Conservation (phyloP, 2,888 invertebrate species). For the Orgyia antiqua region DNA sequence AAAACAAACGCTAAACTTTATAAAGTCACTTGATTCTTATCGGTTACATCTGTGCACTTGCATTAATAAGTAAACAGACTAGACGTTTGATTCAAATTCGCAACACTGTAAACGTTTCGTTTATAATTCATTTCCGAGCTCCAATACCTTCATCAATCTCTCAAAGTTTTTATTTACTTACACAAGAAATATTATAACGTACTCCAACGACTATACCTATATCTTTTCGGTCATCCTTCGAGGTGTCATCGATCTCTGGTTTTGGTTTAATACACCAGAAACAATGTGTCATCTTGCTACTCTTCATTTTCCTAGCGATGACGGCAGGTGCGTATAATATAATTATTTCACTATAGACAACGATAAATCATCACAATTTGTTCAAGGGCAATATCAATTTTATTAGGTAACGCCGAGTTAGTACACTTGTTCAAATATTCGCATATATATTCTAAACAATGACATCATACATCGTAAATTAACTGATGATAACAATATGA, state of each 20-base stretch:
- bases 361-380: slow-evolving; percentile 8
- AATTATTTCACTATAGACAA: neutral
- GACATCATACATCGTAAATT: slow-evolving; percentile 16
- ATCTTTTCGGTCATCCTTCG: neutral
- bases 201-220: neutral
- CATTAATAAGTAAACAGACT: too few species aligned
- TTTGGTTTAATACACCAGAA: neutral
- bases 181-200: too few species aligned
- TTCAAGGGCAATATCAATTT: slow-evolving; percentile 15
- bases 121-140: too few species aligned
- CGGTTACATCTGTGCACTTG: too few species aligned
- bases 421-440: slow-evolving; percentile 19
- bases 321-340: too few species aligned
- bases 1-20: too few species aligned
- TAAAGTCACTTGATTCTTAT: too few species aligned
- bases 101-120: too few species aligned
- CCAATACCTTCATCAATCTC: too few species aligned
- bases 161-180: too few species aligned
- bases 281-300: neutral
- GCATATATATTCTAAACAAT: slow-evolving; percentile 21
- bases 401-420: slow-evolving; percentile 13
- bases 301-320: neutral
- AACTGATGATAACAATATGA: slow-evolving; percentile 4
- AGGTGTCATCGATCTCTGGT: neutral
- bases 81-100: too few species aligned